phyloP scores from a whole-genome alignment of 1,140 invertebrate species.

The Solenopsis fugax region DNA sequence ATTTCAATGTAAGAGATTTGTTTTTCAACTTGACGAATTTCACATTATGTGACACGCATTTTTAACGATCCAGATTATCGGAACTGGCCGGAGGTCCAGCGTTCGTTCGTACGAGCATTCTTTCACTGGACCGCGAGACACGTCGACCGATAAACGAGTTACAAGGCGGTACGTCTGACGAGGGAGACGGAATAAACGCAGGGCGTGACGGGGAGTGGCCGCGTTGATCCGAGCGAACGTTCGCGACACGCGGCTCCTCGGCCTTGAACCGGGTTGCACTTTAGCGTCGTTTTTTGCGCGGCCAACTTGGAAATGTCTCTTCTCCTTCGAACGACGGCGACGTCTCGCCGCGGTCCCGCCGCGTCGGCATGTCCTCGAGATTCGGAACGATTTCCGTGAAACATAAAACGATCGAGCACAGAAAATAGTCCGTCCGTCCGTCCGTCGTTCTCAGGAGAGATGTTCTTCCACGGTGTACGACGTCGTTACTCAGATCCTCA shows the following conservation, averaged over 20 bases:
- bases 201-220: constrained; percentile 76
- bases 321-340: background rate
- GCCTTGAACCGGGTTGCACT: constrained; percentile 72
- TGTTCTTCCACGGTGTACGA: constrained; percentile 32
- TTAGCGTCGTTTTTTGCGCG: constrained; percentile 13
- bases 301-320: background rate
- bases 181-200: constrained; percentile 69
- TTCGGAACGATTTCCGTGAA: constrained; percentile 44
- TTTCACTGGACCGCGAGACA: background rate
- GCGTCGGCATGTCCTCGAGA: background rate
- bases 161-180: constrained; percentile 71
- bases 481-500: constrained; percentile 56
- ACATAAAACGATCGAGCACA: constrained; percentile 3
- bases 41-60: constrained; percentile 28
- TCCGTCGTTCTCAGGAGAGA: constrained; percentile 40
- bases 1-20: constrained; percentile 14
- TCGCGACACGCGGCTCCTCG: constrained; percentile 59
- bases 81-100: background rate
- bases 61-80: constrained; percentile 12
- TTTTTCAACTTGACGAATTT: constrained; percentile 48
- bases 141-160: constrained; percentile 74
- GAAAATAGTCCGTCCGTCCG: constrained; percentile 20
- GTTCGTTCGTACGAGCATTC: constrained; percentile 52
- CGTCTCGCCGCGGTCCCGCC: background rate
- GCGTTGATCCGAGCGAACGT: constrained; percentile 69